A percentile compares a stretch with the other conserved stretches of the same genome.
Evolutionary conservation across 1,140 invertebrate species (phyloP).

Genomic region (Bombus sylvicola): DNA sequence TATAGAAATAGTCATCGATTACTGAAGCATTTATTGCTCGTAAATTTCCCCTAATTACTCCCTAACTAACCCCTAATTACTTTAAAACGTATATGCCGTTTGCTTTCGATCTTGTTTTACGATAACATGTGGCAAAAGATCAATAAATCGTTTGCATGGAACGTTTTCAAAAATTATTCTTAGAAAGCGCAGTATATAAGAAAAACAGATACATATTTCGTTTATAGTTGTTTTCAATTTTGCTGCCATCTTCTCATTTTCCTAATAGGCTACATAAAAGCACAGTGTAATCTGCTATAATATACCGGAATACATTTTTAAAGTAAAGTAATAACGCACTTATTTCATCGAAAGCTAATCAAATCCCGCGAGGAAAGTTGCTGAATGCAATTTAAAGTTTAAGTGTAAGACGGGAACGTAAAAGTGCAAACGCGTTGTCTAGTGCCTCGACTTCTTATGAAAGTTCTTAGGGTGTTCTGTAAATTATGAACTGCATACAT

Average conservation of each 20-base stretch:
- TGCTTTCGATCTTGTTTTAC: neutral
- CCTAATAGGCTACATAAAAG: too few relatives aligned
- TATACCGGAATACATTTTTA: slow-evolving; percentile 7
- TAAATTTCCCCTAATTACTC: too few relatives aligned
- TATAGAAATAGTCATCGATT: too few relatives aligned
- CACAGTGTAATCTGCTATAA: neutral
- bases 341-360: slow-evolving; percentile 11
- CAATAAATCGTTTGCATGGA: neutral
- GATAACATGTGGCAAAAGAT: too few relatives aligned
- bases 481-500: slow-evolving; percentile 11
- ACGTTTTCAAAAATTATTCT: too few relatives aligned
- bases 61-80: neutral
- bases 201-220: too few relatives aligned
- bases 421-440: slow-evolving; percentile 35
- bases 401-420: neutral
- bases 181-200: too few relatives aligned
- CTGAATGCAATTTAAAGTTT: slow-evolving; percentile 42
- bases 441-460: neutral
- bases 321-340: neutral
- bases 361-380: slow-evolving; percentile 25
- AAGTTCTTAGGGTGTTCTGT: slow-evolving; percentile 2
- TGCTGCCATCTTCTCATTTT: too few relatives aligned
- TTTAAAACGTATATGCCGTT: neutral
- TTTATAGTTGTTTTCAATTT: too few relatives aligned
- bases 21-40: too few relatives aligned